These are phyloP conservation scores for Clupea harengus DNA, from an alignment of 2,113 vertebrate genomes.

Conservation along the genomic window DNA sequence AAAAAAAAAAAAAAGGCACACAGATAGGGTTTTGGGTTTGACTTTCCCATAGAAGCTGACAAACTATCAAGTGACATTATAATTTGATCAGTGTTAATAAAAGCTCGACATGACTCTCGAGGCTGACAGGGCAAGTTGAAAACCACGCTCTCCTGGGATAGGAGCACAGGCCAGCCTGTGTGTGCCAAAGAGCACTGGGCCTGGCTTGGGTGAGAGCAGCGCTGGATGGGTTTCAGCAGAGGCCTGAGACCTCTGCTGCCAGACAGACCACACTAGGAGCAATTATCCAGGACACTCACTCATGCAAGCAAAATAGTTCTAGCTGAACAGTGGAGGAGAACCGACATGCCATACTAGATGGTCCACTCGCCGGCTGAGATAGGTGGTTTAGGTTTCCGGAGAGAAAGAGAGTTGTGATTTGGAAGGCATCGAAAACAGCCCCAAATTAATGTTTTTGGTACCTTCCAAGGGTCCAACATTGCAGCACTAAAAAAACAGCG, in stretches of 20 bases:
- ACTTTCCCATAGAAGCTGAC: constrained; percentile 32
- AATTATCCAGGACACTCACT: constrained; percentile 45
- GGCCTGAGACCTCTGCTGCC: constrained; percentile 16
- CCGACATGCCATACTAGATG: constrained; percentile 44
- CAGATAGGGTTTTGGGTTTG: constrained; percentile 32
- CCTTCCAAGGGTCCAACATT: constrained; percentile 34
- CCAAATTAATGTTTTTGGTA: constrained; percentile 43
- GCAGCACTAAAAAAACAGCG: constrained; percentile 30
- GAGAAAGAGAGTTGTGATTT: constrained; percentile 62
- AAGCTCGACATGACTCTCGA: constrained; percentile 28
- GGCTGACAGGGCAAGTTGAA: constrained; percentile 28
- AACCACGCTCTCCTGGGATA: constrained; percentile 21
- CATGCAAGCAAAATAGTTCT: constrained; percentile 49
- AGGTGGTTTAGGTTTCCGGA: constrained; percentile 46
- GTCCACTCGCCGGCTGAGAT: constrained; percentile 50
- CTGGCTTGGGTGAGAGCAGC: constrained; percentile 9
- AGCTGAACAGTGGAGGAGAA: constrained; percentile 39
- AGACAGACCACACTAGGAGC: constrained; percentile 43
- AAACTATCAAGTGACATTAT: constrained; percentile 43
- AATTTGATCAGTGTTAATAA: constrained; percentile 38
- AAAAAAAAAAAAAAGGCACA: background rate
- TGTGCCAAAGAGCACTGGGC: constrained; percentile 11
- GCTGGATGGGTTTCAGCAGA: constrained; percentile 34
- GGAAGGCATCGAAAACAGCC: constrained; percentile 47
- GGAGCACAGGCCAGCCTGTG: constrained; percentile 27